These are phyloP conservation scores for Vulpes lagopus DNA, from an alignment of 2,113 vertebrate species.

Conservation along the genomic window DNA sequence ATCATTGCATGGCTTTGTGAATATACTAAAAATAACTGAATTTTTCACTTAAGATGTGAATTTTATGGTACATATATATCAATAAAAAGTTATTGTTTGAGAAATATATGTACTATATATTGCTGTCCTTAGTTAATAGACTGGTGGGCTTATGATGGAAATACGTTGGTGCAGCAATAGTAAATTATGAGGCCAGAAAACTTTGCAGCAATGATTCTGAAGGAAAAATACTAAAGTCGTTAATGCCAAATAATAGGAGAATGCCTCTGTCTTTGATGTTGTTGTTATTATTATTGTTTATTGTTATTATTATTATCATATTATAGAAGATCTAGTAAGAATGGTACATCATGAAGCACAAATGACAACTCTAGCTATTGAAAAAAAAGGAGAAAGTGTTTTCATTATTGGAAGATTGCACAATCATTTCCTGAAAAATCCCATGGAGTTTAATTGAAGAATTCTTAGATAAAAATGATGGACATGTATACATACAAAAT, in stretches of 20 bases:
- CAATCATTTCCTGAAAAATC: background rate
- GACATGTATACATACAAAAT: background rate
- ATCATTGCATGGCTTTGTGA: background rate
- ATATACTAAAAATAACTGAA: background rate
- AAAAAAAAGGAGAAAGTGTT: background rate
- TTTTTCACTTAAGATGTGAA: background rate
- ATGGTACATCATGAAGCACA: background rate
- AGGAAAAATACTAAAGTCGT: constrained; percentile 19
- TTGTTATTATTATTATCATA: background rate
- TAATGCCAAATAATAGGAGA: constrained; percentile 21
- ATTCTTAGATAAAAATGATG: background rate
- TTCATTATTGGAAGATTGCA: background rate
- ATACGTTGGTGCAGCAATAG: background rate
- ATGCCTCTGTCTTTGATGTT: background rate
- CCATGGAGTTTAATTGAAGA: background rate
- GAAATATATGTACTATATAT: background rate
- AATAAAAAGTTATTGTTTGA: background rate
- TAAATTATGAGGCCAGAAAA: background rate
- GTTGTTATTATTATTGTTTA: background rate
- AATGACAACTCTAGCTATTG: background rate
- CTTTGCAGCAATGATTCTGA: background rate
- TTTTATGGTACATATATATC: background rate
- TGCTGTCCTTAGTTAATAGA: background rate
- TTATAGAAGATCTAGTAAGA: background rate
- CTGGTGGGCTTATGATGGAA: background rate